Base-by-base conservation (phyloP, 2,888 invertebrate species). In the Lasiommata megera region DNA sequence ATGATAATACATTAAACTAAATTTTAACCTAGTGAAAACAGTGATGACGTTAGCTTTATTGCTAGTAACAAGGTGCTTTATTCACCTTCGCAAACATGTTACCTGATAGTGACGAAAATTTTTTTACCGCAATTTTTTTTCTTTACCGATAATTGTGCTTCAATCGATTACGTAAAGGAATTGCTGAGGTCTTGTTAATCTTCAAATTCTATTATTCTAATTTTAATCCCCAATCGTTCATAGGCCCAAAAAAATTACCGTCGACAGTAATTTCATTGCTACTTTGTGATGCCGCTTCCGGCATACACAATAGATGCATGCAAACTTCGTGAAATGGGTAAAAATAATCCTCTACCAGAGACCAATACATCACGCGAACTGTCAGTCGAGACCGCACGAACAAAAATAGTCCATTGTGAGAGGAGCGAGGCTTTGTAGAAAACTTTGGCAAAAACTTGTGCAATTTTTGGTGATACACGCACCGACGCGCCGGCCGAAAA, bases 241-340 rank as follows among this genome's bases (percentile, higher is more conserved):
- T 70, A 70, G 77, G 71, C 77, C 73, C 73, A 73, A 74, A 72
- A 81, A 80, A 75, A 74, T 72, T 73, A 69, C 74, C 70, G 74
- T 74, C 71, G 75, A 80, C 74, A 84, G 83, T 84, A 84, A 85
- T 85, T 86, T 80, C 76, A 74, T 69, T 70, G 77, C 86, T 88
- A 77, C 86, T 88, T 89, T 89, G 84, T 83, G 65, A 71, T 66
- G 80, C 88, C 88, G 88, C 88, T 89, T 90, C 90, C 90, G 88
- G 70, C 69, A 71, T 67, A 65, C 69, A 90, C 88, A 89, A 89
- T 87, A 82, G 88, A 77, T 80, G 87, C 87, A 86, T 86, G 90
- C 87, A 83, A 89, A 89, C 86, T 88, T 88, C 70, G 84, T 87
- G 85, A 88, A 88, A 89, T 84, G 85, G 88, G 88, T 83, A 88